Evolutionary conservation across 2,888 invertebrate genomes (phyloP).

Genomic region (Glomeris marginata): DNA sequence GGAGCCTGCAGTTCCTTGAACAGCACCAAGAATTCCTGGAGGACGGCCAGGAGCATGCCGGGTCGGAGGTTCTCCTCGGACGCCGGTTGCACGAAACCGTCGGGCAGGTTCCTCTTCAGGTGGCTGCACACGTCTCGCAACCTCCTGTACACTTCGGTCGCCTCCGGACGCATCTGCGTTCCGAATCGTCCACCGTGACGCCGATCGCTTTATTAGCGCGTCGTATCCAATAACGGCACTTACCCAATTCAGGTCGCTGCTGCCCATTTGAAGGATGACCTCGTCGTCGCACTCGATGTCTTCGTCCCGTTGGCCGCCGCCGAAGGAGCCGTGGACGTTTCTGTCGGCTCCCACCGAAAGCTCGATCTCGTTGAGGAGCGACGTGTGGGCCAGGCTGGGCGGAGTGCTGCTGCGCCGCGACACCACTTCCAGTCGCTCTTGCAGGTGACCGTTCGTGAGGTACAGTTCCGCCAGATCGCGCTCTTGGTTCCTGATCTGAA

Average conservation of each 20-base stretch:
- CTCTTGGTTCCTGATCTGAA: slow-evolving; percentile 30
- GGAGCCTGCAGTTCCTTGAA: too few species aligned
- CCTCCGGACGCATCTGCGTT: slow-evolving; percentile 32
- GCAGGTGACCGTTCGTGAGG: slow-evolving; percentile 52
- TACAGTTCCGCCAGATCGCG: slow-evolving; percentile 53
- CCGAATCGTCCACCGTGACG: too few species aligned
- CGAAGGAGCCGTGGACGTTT: slow-evolving; percentile 38
- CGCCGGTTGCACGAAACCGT: slow-evolving; percentile 16
- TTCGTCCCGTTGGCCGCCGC: slow-evolving; percentile 25
- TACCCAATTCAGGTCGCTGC: slow-evolving; percentile 13
- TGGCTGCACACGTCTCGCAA: slow-evolving; percentile 31
- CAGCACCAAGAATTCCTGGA: slow-evolving; percentile 22
- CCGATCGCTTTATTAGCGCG: too few species aligned
- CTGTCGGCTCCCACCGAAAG: slow-evolving; percentile 26
- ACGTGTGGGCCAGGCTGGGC: slow-evolving; percentile 38
- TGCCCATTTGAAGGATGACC: too few species aligned
- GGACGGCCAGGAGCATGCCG: slow-evolving; percentile 20
- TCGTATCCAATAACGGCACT: slow-evolving; percentile 20
- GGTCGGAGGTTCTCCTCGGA: slow-evolving; percentile 20
- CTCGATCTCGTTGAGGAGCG: slow-evolving; percentile 82
- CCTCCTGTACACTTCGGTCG: slow-evolving; percentile 32
- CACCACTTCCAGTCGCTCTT: slow-evolving; percentile 50
- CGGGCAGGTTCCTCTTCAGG: slow-evolving; percentile 20
- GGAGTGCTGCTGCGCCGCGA: slow-evolving; percentile 23
- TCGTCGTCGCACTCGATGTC: slow-evolving; percentile 31